Evolutionary conservation across 2,797 vertebrate genomes (phyloP), one percentile per base, ranked within the genome.

Genomic region (Rachycentron canadum): DNA sequence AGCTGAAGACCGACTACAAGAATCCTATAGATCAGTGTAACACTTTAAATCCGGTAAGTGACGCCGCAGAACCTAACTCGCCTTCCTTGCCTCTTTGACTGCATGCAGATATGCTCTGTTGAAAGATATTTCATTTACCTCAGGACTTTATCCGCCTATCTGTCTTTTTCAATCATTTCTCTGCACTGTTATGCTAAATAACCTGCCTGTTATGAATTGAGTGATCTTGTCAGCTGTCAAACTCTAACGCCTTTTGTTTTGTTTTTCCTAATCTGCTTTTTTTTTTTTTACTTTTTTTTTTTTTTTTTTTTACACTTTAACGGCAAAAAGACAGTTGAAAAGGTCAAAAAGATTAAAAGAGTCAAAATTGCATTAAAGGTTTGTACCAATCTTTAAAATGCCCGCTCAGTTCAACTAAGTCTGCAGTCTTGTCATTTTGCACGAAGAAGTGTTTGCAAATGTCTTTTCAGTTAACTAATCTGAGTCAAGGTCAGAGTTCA

Each of bases 311-410:
- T 76, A 72, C 77, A 88, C 84, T 90, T 91, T 85, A 91, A 92
- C 94, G 91, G 94, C 95, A 94, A 97, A 99, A 99, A 99, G 98
- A 99, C 98, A 97, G 94, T 99, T 98, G 97, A 98, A 97, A 99
- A 97, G 97, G 96, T 99, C 97, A 99, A 99, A 99, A 99, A 99
- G 97, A 97, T 99, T 96, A 99, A 97, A 96, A 98, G 97, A 96
- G 96, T 99, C 97, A 99, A 97, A 98, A 97, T 99, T 97, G 98
- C 98, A 88, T 95, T 99, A 84, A 99, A 99, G 98, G 98, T 99
- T 98, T 97, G 98, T 99, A 99, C 98, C 96, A 95, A 93, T 96
- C 93, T 95, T 96, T 96, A 92, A 95, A 94, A 90, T 91, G 90
- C 95, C 80, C 93, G 89, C 92, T 95, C 92, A 91, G 91, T 93